Evolutionary conservation across 1,140 invertebrate genomes (phyloP).

Genomic region (Dendroctonus valens): DNA sequence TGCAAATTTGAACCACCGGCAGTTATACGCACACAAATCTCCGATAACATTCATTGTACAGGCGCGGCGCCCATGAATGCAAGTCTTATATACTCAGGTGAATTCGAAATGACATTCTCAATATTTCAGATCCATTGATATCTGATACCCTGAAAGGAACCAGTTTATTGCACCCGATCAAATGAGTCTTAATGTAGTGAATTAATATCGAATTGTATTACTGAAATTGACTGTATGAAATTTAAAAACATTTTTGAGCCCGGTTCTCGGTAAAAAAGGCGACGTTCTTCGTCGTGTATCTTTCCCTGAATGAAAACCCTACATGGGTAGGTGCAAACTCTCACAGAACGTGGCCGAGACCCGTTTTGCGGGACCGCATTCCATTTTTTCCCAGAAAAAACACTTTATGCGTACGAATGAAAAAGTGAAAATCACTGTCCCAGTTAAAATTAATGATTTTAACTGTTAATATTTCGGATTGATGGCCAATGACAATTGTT

Average conservation of each 20-base stretch:
- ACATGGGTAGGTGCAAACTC: slow-evolving; percentile 25
- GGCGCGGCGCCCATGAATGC: slow-evolving; percentile 10
- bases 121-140: slow-evolving; percentile 42
- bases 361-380: slow-evolving; percentile 19
- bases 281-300: slow-evolving; percentile 14
- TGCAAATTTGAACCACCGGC: slow-evolving; percentile 3
- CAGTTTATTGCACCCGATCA: slow-evolving; percentile 34
- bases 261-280: slow-evolving; percentile 16
- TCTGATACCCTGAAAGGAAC: slow-evolving; percentile 27
- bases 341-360: slow-evolving; percentile 26
- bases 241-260: slow-evolving; percentile 36
- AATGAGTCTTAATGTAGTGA: slow-evolving; percentile 42
- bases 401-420: slow-evolving; percentile 22
- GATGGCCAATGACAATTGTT: slow-evolving; percentile 21
- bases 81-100: slow-evolving; percentile 18
- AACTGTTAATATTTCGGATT: slow-evolving; percentile 25
- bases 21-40: slow-evolving; percentile 11
- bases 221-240: slow-evolving; percentile 40
- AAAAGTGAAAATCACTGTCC: slow-evolving; percentile 25
- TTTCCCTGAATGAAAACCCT: slow-evolving; percentile 31
- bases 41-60: slow-evolving; percentile 9
- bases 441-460: slow-evolving; percentile 29
- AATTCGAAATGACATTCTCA: slow-evolving; percentile 38
- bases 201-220: slow-evolving; percentile 42
- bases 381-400: slow-evolving; percentile 16